Evolutionary conservation across 2,113 vertebrate genomes (phyloP).

Genomic region (Ciconia boyciana): DNA sequence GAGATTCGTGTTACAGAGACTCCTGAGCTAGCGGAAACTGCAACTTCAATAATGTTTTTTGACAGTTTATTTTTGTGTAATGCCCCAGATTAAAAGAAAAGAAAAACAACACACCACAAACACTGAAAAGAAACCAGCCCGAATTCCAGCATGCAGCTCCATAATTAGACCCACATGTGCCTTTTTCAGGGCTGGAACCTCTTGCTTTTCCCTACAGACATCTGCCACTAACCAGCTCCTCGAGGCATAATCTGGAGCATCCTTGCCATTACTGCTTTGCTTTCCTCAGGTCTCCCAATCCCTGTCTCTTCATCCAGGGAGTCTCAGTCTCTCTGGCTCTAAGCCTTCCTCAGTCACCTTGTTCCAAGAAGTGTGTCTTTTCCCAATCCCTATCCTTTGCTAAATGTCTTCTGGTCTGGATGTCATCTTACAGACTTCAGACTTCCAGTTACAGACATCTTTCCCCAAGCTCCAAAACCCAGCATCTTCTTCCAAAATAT

Average conservation of each 20-base stretch:
- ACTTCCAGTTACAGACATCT: neutral
- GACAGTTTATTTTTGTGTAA: conserved; percentile 37
- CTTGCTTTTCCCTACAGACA: neutral
- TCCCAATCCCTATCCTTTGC: neutral
- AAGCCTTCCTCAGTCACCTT: neutral
- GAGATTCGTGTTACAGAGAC: neutral
- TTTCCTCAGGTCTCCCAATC: neutral
- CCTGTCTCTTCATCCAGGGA: neutral
- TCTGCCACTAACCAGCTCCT: neutral
- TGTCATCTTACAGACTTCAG: neutral
- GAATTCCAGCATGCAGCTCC: neutral
- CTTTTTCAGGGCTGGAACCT: neutral
- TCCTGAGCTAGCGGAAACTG: neutral
- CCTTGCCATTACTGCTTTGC: neutral
- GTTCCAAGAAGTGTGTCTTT: neutral
- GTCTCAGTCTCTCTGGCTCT: neutral
- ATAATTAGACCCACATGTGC: conserved; percentile 8
- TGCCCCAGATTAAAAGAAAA: conserved; percentile 15
- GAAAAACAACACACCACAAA: conserved; percentile 29
- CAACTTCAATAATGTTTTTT: neutral
- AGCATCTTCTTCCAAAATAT: neutral
- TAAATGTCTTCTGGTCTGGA: neutral
- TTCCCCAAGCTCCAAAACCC: neutral
- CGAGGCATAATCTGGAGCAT: neutral
- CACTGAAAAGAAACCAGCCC: neutral